Base-by-base conservation (phyloP, 1,140 invertebrate genomes). In the Drosophila tsacasi region DNA sequence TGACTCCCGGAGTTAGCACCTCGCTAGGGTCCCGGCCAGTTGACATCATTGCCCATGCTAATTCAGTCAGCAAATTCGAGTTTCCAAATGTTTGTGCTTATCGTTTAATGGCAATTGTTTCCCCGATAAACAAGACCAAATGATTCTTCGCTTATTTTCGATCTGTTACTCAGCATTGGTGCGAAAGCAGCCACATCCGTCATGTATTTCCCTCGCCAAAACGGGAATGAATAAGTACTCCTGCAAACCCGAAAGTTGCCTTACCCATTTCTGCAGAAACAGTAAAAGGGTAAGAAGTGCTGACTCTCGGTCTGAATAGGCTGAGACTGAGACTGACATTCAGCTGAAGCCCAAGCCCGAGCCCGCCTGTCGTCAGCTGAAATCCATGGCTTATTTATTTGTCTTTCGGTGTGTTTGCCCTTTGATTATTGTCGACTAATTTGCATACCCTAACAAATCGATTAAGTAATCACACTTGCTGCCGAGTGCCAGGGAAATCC, bases 11-110 rank as follows among this genome's bases (percentile, higher is more conserved):
- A 60, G 63, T 89, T 89, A 90, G 64, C 84, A 62, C 58, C 40
- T 46, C 13, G 2, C 44, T 3, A 7, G 44, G 3, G 44, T 23
- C 32, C 37, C 46, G 32, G 32, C 21, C 44, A 32, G 77, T 84
- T 87, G 84, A 87, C 77, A 84, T 89, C 84, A 87, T 78, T 52
- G 60, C 15, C 23, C 21, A 60, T 69, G 69, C 64, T 76, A 85
- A 85, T 76, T 84, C 52, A 42, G 61, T 46, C 32, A 32, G 55
- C 21, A 64, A 39, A 57, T 17, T 23, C 54, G 35, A 23, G 35
- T 74, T 61, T 19, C 71, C 37, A 61, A 75, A 61, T 76, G 59
- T 89, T 84, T 87, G 77, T 84, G 77, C 81, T 89, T 78, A 87
- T 89, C 84, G 49, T 54, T 55, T 49, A 77, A 73, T 73, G 54